phyloP scores from a whole-genome alignment of 2,888 invertebrate species.

The Chloroclystis v-ata region DNA sequence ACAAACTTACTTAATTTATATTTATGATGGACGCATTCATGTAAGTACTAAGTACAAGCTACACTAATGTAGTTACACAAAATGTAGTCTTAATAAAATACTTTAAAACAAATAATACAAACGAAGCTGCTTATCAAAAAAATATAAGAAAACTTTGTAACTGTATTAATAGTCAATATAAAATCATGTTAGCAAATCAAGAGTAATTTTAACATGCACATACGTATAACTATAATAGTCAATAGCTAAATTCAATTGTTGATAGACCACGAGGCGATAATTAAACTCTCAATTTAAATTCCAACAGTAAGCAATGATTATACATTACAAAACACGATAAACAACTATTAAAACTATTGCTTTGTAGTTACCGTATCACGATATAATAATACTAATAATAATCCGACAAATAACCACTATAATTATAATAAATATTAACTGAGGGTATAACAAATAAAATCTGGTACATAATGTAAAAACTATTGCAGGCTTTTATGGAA shows the following conservation, averaged over 20 bases:
- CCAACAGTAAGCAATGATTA: conserved; percentile 16
- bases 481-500: conserved; percentile 57
- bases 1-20: conserved; percentile 15
- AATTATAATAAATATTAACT: conserved; percentile 24
- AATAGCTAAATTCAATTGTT: conserved; percentile 3
- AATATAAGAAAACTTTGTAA: conserved; percentile 1
- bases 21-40: conserved; percentile 54
- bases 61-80: conserved; percentile 37
- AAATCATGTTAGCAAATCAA: not conserved
- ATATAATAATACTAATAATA: conserved; percentile 17
- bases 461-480: conserved; percentile 44
- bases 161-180: not conserved
- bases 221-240: not conserved
- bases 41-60: conserved; percentile 72
- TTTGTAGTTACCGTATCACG: conserved; percentile 41
- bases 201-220: not conserved
- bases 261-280: conserved; percentile 10
- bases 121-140: not conserved
- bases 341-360: conserved; percentile 43
- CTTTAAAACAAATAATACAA: not conserved
- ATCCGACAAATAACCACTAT: conserved; percentile 2
- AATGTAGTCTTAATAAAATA: conserved; percentile 27
- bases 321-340: conserved; percentile 32
- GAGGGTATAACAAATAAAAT: conserved; percentile 39
- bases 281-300: conserved; percentile 12